Percentiles rank a stretch among this genome's conserved stretches.
Evolutionary conservation across 2,113 vertebrate species (phyloP).

Genomic region (Cyprinodon variegatus): DNA sequence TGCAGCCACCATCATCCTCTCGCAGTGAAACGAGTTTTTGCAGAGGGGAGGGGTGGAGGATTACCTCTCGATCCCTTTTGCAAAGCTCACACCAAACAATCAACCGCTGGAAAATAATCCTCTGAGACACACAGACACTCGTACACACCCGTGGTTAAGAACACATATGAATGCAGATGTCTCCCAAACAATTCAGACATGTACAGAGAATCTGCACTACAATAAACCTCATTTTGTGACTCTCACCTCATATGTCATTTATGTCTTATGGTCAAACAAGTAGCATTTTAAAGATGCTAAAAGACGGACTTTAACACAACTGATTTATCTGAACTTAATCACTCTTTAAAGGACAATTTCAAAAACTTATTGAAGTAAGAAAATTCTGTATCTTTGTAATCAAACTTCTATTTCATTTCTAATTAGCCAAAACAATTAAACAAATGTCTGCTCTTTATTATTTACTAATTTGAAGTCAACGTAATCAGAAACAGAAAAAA

Average conservation of each 20-base stretch:
- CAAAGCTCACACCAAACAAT: slow-evolving; percentile 81
- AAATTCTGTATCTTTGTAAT: neutral
- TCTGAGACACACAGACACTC: slow-evolving; percentile 51
- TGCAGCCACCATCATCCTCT: slow-evolving; percentile 38
- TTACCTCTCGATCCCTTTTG: slow-evolving; percentile 75
- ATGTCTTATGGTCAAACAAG: neutral
- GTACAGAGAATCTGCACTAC: neutral
- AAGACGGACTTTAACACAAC: neutral
- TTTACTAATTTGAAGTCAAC: neutral
- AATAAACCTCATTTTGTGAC: neutral
- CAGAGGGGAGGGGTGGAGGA: slow-evolving; percentile 43
- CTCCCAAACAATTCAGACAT: slow-evolving; percentile 3
- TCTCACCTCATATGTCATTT: neutral
- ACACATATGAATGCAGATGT: neutral
- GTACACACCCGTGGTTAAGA: slow-evolving; percentile 29
- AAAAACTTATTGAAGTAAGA: neutral
- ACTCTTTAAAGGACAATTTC: neutral
- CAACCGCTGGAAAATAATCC: slow-evolving; percentile 76
- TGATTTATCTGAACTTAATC: neutral
- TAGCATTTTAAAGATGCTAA: neutral
- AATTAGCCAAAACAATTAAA: neutral
- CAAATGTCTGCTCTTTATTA: neutral
- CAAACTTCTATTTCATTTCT: neutral
- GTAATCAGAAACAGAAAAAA: too few relatives aligned
- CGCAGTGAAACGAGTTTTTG: slow-evolving; percentile 18